Evolutionary conservation across 2,888 invertebrate genomes (phyloP), one percentile per base, ranked within the genome.

Genomic region (Gibbula magus): DNA sequence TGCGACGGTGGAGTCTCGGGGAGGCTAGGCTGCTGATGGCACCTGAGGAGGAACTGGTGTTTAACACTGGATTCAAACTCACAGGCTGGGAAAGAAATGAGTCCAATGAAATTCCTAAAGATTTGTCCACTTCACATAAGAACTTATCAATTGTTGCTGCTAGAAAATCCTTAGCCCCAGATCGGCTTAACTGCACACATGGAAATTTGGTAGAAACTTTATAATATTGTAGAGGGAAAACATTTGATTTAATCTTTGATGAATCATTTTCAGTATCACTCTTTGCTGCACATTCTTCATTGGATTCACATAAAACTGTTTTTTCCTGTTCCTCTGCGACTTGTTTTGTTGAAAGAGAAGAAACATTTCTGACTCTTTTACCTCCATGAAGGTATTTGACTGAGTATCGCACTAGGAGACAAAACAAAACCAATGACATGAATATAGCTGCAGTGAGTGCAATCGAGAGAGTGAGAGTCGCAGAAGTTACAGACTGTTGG

Each of bases 111-210:
- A 75, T 75, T 29, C 78, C 82, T n/a, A 89, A 78, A 35, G 84
- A 74, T 75, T 82, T 85, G 77, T 89, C 89, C n/a, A 89, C 82
- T 78, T 88, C 86, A 35, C 81, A 78, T 73, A 85, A 84, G 51
- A 89, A 82, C 32, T 84, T 85, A 25, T 86, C 86, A 29, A 83
- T 78, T 2, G 88, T 88, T 32, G 80, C 77, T 54, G 82, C 83
- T n/a, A 89, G 80, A 75, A 89, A 85, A 13, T 75, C 75, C 10
- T 67, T 61, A n/a, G 73, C 29, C 32, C 77, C 77, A 8, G 77
- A 73, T 39, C 32, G 56, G 18, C 25, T 13, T 20, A 73, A 18
- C 18, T 67, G 18, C 20, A 29, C 45, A 45, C 45, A 45, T 45
- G 45, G 45, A 45, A 45, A 45, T 45, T 45, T 45, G 4, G 45